Percentiles rank a stretch among this genome's conserved stretches.
These are phyloP conservation scores for Mohoua ochrocephala DNA, from an alignment of 2,113 vertebrate genomes.

Conservation along the genomic window DNA sequence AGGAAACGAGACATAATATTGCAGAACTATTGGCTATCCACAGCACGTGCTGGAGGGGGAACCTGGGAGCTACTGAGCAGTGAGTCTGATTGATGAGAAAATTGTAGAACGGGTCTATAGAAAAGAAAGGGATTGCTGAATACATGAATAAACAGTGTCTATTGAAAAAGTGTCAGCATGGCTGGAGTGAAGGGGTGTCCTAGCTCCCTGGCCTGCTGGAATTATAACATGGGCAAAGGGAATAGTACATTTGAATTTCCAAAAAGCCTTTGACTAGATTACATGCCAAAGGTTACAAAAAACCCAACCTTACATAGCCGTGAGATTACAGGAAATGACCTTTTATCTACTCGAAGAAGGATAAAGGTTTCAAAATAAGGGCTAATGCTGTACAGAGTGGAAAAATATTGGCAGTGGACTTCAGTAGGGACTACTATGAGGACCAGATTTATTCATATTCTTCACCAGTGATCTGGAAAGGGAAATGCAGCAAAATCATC, in stretches of 20 bases:
- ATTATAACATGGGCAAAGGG: not conserved
- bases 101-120: not conserved
- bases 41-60: not conserved
- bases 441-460: not conserved
- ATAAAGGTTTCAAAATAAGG: not conserved
- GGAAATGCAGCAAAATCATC: not conserved
- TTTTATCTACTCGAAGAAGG: not conserved
- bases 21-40: not conserved
- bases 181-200: not conserved
- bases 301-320: not conserved
- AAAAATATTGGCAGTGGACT: not conserved
- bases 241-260: not conserved
- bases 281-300: not conserved
- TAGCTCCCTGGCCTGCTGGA: not conserved
- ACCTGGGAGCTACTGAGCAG: not conserved
- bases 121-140: not conserved
- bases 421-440: not conserved
- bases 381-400: not conserved
- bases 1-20: not conserved
- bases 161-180: not conserved
- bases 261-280: not conserved
- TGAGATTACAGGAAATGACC: not conserved
- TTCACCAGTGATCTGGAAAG: not conserved
- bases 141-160: not conserved
- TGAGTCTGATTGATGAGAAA: not conserved